phyloP scores from a whole-genome alignment of 2,888 invertebrate species.

The Drosophila mercatorum region DNA sequence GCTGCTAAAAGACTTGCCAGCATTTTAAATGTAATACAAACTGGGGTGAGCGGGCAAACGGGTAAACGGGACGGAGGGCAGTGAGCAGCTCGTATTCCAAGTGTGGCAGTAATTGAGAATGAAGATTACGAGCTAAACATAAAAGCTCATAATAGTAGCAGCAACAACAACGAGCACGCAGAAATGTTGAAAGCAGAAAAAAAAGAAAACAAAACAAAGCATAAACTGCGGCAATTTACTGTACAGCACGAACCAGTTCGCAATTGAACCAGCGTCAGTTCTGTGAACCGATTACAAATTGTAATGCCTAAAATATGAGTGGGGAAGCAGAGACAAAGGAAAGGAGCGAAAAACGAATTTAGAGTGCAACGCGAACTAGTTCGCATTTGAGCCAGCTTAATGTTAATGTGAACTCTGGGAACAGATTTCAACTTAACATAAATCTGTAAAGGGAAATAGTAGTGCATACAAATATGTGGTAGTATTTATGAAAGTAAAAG shows the following conservation, averaged over 20 bases:
- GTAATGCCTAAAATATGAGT: neutral
- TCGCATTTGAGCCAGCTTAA: neutral
- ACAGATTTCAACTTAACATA: neutral
- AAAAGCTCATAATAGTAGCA: constrained; percentile 51
- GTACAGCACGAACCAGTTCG: constrained; percentile 34
- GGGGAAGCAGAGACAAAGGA: neutral
- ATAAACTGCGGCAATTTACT: constrained; percentile 38
- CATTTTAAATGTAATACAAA: constrained; percentile 53
- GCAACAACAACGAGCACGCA: constrained; percentile 6
- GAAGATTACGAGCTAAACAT: constrained; percentile 62
- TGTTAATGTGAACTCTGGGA: neutral
- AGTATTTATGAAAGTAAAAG: neutral
- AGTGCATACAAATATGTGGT: neutral
- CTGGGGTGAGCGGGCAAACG: neutral
- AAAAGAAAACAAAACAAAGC: neutral
- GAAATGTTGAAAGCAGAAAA: neutral
- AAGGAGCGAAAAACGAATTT: neutral
- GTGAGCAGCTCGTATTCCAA: constrained; percentile 22
- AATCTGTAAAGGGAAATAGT: neutral
- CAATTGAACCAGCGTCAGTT: constrained; percentile 7
- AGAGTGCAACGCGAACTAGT: neutral
- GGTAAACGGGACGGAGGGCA: neutral
- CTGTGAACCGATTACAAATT: neutral
- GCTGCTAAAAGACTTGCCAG: constrained; percentile 61
- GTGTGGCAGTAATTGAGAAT: constrained; percentile 49